Evolutionary conservation across 2,113 vertebrate species (phyloP), one percentile per base, ranked within the genome.

Genomic region (Embiotoca jacksoni): DNA sequence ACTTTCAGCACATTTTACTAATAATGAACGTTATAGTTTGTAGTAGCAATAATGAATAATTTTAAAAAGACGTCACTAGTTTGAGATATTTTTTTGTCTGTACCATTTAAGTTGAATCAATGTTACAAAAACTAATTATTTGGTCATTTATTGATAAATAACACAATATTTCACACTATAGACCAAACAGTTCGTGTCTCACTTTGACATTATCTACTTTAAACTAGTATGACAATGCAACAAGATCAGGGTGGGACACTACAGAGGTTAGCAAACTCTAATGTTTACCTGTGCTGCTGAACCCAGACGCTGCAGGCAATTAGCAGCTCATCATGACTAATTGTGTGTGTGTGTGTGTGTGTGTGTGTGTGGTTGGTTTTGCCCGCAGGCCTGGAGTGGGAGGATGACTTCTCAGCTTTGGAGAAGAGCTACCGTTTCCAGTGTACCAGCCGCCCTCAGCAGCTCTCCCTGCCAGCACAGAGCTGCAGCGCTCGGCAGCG

Each of bases 371-470:
- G 72, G 3, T 62, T 65, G 56, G 14, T 76, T 74, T 78, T 41
- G n/a, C 74, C 66, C 35, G 33, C 63, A 98, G 96, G 95, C 50
- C 94, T 97, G 77, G 96, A 97, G 75, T 97, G 96, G 96, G 96
- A 97, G 0, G 95, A 97, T 36, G 96, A 98, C 84, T 97, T 97
- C 84, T 95, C 94, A 30, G 91, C 94, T 73, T 83, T 96, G 14
- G 95, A 96, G 89, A 92, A 93, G 23, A 94, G 92, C 72, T 90
- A 91, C 13, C 94, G 78, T 31, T 65, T 84, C 75, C 90, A 95
- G 72, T 93, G 76, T 60, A 13, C 90, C 14, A 23, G 92, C 32
- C 35, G 1, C 6, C 41, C 94, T 0, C 94, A 93, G 73, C 94
- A 92, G 10, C 91, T 94, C 0, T 93, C 95, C 0, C 92, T 94